Base-by-base conservation (phyloP, 2,113 vertebrate genomes). In the Ophthalmolycus amberensis region DNA sequence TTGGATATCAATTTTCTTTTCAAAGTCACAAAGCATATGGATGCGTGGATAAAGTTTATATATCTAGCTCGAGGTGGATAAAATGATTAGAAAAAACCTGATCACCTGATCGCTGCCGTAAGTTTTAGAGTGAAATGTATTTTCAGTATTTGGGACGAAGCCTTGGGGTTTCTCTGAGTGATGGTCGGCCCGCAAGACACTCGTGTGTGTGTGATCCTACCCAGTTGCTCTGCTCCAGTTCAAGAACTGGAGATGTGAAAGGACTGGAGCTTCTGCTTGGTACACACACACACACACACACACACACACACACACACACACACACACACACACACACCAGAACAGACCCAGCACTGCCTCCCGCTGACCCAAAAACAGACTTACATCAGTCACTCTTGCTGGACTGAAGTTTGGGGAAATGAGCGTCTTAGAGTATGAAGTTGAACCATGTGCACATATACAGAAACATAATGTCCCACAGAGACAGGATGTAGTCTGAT, bases 211-310 rank as follows among this genome's bases (percentile, higher is more conserved):
- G 4, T 44, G 64, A 77, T 66, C 71, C 75, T 81, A 82, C 80
- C 67, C 58, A 81, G 82, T 74, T 82, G 77, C 71, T 87, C 58
- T 87, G 88, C 82, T 91, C 82, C 83, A 84, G 63, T 83, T 86
- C 52, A 69, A 69, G 59, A 80, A 38, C 65, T 70, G 67, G 65
- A 73, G 75, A 86, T 78, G 68, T 79, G 46, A 79, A 52, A 76
- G 60, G 44, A 59, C 68, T 65, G 5, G 18, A 54, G 82, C 44
- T 62, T 77, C 63, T 89, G 46, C 65, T 84, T 78, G 63, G 80
- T 29, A 4, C 29, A 34, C 44, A n/a, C 67, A 22, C 54, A 29
- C 25, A 12, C 63, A 42, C 62, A 22, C 62, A 38, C 59, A 62
- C 4, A 62, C 16, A 34, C 59, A 69, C 37, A 65, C 69, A 38